Evolutionary conservation across 1,140 invertebrate species (phyloP).

Genomic region (Rhagoletis zephyria): DNA sequence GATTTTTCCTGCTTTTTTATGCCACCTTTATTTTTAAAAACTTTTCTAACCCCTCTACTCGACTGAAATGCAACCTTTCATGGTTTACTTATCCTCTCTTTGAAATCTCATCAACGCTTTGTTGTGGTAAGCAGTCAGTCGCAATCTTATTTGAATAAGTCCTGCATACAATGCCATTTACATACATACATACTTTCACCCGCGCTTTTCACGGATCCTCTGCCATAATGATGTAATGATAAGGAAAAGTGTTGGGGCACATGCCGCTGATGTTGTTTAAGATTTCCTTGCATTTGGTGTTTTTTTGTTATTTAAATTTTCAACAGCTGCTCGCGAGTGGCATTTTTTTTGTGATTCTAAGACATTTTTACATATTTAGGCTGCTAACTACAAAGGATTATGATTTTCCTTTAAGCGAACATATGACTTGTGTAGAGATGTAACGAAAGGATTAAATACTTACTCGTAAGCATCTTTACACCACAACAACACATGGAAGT

Average conservation of each 20-base stretch:
- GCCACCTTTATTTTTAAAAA: too few relatives aligned
- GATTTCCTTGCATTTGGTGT: not conserved
- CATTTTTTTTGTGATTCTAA: not conserved
- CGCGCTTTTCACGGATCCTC: not conserved
- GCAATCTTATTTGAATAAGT: not conserved
- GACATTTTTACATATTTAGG: not conserved
- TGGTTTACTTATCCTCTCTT: slow-evolving; percentile 6
- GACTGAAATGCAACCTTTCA: not conserved
- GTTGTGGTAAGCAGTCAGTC: not conserved
- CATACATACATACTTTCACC: slow-evolving; percentile 29
- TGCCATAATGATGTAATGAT: not conserved
- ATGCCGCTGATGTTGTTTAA: not conserved
- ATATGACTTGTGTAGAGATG: slow-evolving; percentile 20
- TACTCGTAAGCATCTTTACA: not conserved
- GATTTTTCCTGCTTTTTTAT: too few relatives aligned
- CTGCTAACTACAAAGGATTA: not conserved
- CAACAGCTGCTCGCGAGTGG: not conserved
- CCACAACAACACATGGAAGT: not conserved
- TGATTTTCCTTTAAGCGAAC: slow-evolving; percentile 8
- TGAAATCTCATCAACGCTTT: slow-evolving; percentile 15
- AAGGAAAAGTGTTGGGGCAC: not conserved
- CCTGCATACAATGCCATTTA: not conserved
- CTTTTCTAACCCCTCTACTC: not conserved
- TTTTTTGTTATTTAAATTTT: slow-evolving; percentile 19
- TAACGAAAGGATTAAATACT: slow-evolving; percentile 19